phyloP scores from a whole-genome alignment of 2,113 vertebrate genomes.

The Scomber japonicus region DNA sequence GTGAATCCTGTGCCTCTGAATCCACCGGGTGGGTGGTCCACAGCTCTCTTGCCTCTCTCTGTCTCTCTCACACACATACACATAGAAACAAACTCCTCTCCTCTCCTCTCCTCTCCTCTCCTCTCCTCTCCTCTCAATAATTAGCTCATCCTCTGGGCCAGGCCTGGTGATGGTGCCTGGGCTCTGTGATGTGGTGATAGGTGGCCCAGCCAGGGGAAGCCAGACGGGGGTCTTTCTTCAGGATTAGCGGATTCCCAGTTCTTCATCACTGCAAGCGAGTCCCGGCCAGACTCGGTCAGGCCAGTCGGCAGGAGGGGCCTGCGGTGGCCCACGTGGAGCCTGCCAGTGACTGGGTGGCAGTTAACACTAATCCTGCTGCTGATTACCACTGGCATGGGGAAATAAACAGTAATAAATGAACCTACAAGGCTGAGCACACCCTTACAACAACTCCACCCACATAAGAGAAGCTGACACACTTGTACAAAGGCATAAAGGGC shows the following conservation, averaged over 20 bases:
- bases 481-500: background rate
- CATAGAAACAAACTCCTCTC: constrained; percentile 42
- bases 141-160: constrained; percentile 83
- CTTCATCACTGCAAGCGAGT: constrained; percentile 32
- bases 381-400: constrained; percentile 81
- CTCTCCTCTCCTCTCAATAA: constrained; percentile 58
- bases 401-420: constrained; percentile 83
- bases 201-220: constrained; percentile 73
- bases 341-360: constrained; percentile 81
- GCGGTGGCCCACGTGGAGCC: constrained; percentile 63
- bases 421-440: constrained; percentile 49
- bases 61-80: constrained; percentile 45
- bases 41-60: constrained; percentile 70
- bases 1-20: constrained; percentile 87
- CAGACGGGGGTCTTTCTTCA: constrained; percentile 61
- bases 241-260: constrained; percentile 66
- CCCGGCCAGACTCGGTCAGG: constrained; percentile 42
- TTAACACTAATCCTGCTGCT: constrained; percentile 81
- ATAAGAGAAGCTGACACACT: constrained; percentile 43
- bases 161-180: constrained; percentile 63
- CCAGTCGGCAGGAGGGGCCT: constrained; percentile 47
- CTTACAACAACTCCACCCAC: constrained; percentile 33
- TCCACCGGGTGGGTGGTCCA: constrained; percentile 88
- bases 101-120: constrained; percentile 54
- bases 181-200: constrained; percentile 76